phyloP scores from a whole-genome alignment of 2,113 vertebrate species.

The Shinisaurus crocodilurus region DNA sequence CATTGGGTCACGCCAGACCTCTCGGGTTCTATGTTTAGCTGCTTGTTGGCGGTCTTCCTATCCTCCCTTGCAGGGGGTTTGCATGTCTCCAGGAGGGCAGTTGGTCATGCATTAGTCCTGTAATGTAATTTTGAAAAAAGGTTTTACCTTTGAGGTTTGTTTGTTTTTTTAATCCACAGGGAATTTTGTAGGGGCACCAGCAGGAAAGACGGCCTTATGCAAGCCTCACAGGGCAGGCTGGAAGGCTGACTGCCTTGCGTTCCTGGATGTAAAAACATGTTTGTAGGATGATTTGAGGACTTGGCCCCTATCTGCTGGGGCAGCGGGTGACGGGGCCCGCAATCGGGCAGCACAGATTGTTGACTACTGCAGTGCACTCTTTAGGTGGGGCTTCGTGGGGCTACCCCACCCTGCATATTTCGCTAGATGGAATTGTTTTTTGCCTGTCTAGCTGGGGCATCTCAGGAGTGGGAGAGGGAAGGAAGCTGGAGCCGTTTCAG shows the following conservation, averaged over 20 bases:
- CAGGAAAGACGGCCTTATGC: too few relatives aligned
- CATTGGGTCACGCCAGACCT: neutral
- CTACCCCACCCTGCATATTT: too few relatives aligned
- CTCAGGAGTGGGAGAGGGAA: too few relatives aligned
- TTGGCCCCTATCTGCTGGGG: neutral
- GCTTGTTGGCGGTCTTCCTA: neutral
- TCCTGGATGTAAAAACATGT: neutral
- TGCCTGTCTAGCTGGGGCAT: too few relatives aligned
- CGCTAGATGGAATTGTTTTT: too few relatives aligned
- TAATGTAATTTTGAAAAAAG: neutral
- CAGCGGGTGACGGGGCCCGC: too few relatives aligned
- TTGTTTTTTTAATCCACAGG: neutral
- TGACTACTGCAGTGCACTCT: too few relatives aligned
- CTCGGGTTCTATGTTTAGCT: neutral
- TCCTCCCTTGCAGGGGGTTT: neutral
- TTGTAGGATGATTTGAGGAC: neutral
- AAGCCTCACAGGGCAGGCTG: neutral
- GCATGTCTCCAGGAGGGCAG: too few relatives aligned
- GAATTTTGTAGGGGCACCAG: neutral
- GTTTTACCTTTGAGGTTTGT: too few relatives aligned
- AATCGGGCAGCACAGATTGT: too few relatives aligned
- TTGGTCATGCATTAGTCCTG: neutral
- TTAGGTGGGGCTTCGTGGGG: too few relatives aligned
- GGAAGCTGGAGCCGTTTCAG: too few relatives aligned
- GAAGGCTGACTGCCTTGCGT: neutral